These are phyloP conservation scores for Etheostoma perlongum DNA, from an alignment of 2,797 vertebrate species.

Conservation along the genomic window DNA sequence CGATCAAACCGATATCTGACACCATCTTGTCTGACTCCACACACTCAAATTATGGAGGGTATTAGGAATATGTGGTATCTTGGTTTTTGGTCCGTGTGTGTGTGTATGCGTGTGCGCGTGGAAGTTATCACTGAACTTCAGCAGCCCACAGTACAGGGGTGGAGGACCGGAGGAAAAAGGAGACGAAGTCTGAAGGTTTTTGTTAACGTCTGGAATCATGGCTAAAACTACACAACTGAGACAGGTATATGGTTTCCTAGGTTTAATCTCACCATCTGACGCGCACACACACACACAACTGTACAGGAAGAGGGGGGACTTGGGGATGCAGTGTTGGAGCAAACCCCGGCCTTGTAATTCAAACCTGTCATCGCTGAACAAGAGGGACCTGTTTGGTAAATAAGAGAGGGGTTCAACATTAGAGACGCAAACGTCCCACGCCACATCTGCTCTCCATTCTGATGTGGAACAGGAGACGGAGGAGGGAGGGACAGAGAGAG, in stretches of 20 bases:
- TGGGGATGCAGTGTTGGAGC: constrained; percentile 28
- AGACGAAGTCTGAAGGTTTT: constrained; percentile 17
- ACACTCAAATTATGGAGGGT: constrained; percentile 45
- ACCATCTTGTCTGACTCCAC: constrained; percentile 54
- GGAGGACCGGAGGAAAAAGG: constrained; percentile 3
- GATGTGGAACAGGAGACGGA: constrained; percentile 33
- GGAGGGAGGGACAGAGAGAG: constrained; percentile 5
- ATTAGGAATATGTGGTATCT: constrained; percentile 26
- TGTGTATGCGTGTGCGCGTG: neutral
- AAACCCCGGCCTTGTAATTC: constrained; percentile 59
- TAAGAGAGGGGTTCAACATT: constrained; percentile 55
- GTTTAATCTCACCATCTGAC: constrained; percentile 44
- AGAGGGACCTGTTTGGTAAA: constrained; percentile 76
- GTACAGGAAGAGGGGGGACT: constrained; percentile 28
- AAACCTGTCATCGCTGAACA: constrained; percentile 72
- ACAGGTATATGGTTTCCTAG: constrained; percentile 52
- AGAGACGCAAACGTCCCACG: constrained; percentile 31
- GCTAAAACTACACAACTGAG: constrained; percentile 26
- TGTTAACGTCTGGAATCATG: constrained; percentile 38
- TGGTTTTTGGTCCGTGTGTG: constrained; percentile 5
- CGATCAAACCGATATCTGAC: constrained; percentile 66
- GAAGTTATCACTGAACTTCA: neutral
- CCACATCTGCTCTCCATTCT: constrained; percentile 77
- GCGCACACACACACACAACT: constrained; percentile 10
- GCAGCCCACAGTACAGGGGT: neutral